phyloP scores from a whole-genome alignment of 2,888 invertebrate species.

The Thymelicus lineola region DNA sequence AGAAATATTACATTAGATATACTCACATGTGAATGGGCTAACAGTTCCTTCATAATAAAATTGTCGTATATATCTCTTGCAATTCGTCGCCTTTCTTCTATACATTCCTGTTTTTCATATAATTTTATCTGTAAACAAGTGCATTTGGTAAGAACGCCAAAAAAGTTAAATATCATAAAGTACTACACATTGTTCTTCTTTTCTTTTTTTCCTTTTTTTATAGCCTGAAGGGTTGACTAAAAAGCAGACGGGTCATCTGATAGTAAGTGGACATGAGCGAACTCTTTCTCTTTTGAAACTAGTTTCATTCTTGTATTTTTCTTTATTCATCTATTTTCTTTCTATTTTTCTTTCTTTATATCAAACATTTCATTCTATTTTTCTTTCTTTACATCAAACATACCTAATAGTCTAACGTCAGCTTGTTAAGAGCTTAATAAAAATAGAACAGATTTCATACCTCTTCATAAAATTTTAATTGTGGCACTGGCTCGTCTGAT shows the following conservation, averaged over 20 bases:
- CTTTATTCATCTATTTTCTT: too few relatives aligned
- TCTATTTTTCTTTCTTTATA: too few relatives aligned
- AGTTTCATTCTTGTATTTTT: too few relatives aligned
- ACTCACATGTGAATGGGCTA: conserved; percentile 99
- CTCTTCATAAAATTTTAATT: conserved; percentile 99
- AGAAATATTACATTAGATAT: conserved; percentile 40
- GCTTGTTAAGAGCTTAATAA: not conserved
- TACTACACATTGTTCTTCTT: too few relatives aligned
- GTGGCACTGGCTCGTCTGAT: conserved; percentile 98
- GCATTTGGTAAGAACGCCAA: conserved; percentile 5
- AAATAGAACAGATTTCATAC: conserved; percentile 76
- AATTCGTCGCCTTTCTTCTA: conserved; percentile 97
- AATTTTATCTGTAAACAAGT: conserved; percentile 94
- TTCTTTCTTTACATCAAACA: too few relatives aligned
- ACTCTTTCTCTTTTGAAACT: too few relatives aligned
- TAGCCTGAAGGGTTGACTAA: too few relatives aligned
- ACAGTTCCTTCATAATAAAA: conserved; percentile 99
- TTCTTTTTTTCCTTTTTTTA: too few relatives aligned
- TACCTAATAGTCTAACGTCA: not conserved
- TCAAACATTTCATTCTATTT: too few relatives aligned
- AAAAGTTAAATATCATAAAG: too few relatives aligned
- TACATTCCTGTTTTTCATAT: conserved; percentile 99
- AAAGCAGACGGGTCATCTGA: too few relatives aligned
- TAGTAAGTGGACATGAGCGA: too few relatives aligned
- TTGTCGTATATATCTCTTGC: conserved; percentile 99